phyloP scores from a whole-genome alignment of 2,113 vertebrate genomes.

The Aphyosemion australe region DNA sequence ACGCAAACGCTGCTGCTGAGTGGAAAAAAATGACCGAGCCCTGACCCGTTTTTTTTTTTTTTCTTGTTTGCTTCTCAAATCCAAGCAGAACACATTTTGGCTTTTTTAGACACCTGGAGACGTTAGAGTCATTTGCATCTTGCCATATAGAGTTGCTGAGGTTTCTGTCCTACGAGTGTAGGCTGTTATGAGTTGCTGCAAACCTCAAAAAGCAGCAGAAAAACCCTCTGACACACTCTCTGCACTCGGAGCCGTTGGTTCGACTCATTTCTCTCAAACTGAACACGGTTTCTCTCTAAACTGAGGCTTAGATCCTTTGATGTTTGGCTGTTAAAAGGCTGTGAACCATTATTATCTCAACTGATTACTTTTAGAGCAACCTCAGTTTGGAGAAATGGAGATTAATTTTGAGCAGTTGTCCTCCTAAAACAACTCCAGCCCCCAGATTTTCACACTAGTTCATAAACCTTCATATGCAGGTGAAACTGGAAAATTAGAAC shows the following conservation, averaged over 20 bases:
- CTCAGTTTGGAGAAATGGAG: neutral
- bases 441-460: too few species aligned
- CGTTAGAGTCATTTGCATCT: slow-evolving; percentile 44
- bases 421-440: too few species aligned
- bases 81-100: slow-evolving; percentile 27
- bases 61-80: slow-evolving; percentile 28
- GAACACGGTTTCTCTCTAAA: slow-evolving; percentile 11
- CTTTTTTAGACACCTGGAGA: slow-evolving; percentile 52
- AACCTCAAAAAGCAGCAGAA: slow-evolving; percentile 58
- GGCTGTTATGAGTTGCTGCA: slow-evolving; percentile 41
- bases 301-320: neutral
- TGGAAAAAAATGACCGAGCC: slow-evolving; percentile 70
- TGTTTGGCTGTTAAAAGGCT: too few species aligned
- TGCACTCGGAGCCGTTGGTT: slow-evolving; percentile 55
- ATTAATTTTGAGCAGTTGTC: too few species aligned
- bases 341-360: too few species aligned
- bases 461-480: too few species aligned
- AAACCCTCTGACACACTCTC: slow-evolving; percentile 52
- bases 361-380: too few species aligned
- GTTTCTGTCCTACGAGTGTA: slow-evolving; percentile 17
- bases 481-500: too few species aligned
- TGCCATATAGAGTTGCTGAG: slow-evolving; percentile 13
- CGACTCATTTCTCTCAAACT: slow-evolving; percentile 71
- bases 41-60: slow-evolving; percentile 47
- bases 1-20: slow-evolving; percentile 74